These are phyloP conservation scores for Chiridota heheva DNA, from an alignment of 35 echinoderm and acorn worm genomes.

Conservation along the genomic window DNA sequence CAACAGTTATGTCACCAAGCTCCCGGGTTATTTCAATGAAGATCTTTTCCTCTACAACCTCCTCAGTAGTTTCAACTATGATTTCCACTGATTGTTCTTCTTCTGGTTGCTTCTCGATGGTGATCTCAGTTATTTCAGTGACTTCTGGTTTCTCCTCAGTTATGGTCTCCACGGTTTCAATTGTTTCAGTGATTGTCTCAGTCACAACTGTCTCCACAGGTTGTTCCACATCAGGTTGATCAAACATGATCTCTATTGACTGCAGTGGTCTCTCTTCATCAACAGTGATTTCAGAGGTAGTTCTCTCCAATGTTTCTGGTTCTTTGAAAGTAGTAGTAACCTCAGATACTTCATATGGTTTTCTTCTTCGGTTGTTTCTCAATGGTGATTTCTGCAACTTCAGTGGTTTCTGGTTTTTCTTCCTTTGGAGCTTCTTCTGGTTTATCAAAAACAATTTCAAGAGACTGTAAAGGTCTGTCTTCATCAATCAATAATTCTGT, in stretches of 20 bases:
- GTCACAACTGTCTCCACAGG: background rate
- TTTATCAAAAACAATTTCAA: too few relatives aligned
- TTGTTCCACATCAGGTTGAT: background rate
- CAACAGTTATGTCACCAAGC: constrained; percentile 43
- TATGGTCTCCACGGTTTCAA: constrained; percentile 1
- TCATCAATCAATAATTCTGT: too few relatives aligned
- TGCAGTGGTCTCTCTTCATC: constrained; percentile 20
- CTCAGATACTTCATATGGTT: background rate
- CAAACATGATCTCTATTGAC: background rate
- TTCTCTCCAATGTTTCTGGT: too few relatives aligned
- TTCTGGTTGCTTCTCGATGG: constrained; percentile 14
- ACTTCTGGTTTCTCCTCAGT: constrained; percentile 16
- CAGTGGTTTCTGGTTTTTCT: constrained; percentile 16
- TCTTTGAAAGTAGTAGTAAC: too few relatives aligned
- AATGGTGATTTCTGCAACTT: constrained; percentile 41
- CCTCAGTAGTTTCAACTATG: constrained; percentile 15
- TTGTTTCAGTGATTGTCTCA: background rate
- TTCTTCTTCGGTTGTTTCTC: constrained; percentile 30
- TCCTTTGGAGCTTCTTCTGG: too few relatives aligned
- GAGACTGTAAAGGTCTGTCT: too few relatives aligned
- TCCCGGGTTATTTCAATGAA: constrained; percentile 30
- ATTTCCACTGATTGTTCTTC: constrained; percentile 22
- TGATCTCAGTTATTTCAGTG: constrained; percentile 5
- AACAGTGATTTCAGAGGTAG: background rate
- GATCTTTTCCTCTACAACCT: constrained; percentile 32